Evolutionary conservation across 2,888 invertebrate genomes (phyloP).

Genomic region (Apocheima hispidaria): DNA sequence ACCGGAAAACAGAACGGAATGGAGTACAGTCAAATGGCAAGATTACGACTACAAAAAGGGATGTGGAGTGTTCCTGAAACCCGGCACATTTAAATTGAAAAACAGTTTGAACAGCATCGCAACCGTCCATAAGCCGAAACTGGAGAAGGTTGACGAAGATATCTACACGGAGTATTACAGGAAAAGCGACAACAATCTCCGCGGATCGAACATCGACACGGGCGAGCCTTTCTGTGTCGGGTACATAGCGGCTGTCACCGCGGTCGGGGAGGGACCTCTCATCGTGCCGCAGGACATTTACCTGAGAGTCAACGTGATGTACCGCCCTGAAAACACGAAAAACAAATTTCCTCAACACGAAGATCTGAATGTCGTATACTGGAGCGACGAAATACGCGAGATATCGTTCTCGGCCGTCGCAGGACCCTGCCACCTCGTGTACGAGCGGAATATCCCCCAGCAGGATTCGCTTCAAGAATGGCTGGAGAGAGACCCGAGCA

Average conservation of each 20-base stretch:
- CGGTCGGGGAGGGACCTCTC: constrained; percentile 80
- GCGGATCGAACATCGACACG: constrained; percentile 90
- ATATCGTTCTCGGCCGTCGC: constrained; percentile 87
- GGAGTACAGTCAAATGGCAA: constrained; percentile 85
- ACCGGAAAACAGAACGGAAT: constrained; percentile 74
- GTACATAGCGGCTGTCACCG: constrained; percentile 88
- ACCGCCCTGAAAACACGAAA: constrained; percentile 91
- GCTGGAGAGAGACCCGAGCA: constrained; percentile 87
- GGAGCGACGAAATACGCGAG: constrained; percentile 90
- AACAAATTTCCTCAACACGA: constrained; percentile 86
- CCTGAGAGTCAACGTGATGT: constrained; percentile 89
- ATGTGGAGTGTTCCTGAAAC: constrained; percentile 89
- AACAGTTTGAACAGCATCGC: constrained; percentile 54
- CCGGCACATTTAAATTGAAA: constrained; percentile 87
- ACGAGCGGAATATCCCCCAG: constrained; percentile 87
- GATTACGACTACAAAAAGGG: constrained; percentile 88
- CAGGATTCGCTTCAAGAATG: constrained; percentile 84
- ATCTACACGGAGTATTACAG: constrained; percentile 93
- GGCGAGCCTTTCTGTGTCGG: constrained; percentile 92
- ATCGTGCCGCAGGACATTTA: constrained; percentile 87
- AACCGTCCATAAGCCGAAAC: constrained; percentile 60
- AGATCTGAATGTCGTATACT: constrained; percentile 91
- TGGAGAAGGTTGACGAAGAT: constrained; percentile 88
- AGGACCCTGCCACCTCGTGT: constrained; percentile 90
- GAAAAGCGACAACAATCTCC: constrained; percentile 89